These are phyloP conservation scores for Acanthurus tractus DNA, from an alignment of 2,797 vertebrate genomes.

Conservation along the genomic window DNA sequence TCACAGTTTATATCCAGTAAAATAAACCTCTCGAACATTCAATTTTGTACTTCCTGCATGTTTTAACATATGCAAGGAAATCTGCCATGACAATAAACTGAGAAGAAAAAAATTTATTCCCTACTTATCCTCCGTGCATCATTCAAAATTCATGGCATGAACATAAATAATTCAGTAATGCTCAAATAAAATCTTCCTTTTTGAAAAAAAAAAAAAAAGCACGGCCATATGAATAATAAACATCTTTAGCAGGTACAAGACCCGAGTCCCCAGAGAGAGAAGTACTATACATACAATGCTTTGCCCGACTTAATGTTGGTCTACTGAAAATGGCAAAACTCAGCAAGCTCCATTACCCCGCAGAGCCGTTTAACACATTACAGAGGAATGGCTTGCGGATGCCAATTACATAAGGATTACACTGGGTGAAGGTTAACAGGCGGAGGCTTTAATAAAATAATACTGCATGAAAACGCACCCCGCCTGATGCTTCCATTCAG, in stretches of 20 bases:
- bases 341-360: constrained; percentile 54
- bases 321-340: constrained; percentile 54
- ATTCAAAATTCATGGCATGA: constrained; percentile 69
- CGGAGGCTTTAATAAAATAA: constrained; percentile 62
- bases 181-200: constrained; percentile 62
- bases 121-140: constrained; percentile 45
- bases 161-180: constrained; percentile 67
- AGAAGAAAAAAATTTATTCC: constrained; percentile 41
- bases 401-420: constrained; percentile 75
- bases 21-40: constrained; percentile 10
- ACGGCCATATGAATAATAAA: constrained; percentile 71
- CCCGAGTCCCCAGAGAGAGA: constrained; percentile 42
- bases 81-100: constrained; percentile 41
- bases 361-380: constrained; percentile 68
- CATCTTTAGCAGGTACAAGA: constrained; percentile 59
- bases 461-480: constrained; percentile 54
- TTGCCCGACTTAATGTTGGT: constrained; percentile 42
- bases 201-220: constrained; percentile 64
- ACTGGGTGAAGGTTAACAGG: constrained; percentile 60
- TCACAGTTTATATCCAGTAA: constrained; percentile 25
- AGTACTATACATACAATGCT: constrained; percentile 50
- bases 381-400: constrained; percentile 49
- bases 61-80: constrained; percentile 38
- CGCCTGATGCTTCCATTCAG: constrained; percentile 34
- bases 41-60: background rate